These are phyloP conservation scores for Alentia gelatinosa DNA, from an alignment of 2,888 invertebrate species.

Conservation along the genomic window DNA sequence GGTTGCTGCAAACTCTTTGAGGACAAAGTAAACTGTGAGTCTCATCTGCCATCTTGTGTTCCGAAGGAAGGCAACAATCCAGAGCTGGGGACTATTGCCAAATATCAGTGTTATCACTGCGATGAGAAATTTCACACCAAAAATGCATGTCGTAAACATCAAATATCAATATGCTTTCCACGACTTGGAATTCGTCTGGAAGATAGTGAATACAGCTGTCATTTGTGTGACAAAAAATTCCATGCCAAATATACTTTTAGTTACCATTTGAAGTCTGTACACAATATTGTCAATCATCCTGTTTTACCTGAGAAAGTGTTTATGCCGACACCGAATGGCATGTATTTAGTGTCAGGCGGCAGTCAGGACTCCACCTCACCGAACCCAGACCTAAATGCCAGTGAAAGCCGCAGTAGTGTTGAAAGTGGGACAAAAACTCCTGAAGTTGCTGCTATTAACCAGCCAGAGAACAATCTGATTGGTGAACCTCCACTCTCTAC, in stretches of 20 bases:
- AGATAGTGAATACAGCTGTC: slow-evolving; percentile 54
- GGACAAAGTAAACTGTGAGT: slow-evolving; percentile 35
- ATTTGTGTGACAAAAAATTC: slow-evolving; percentile 46
- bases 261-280: slow-evolving; percentile 40
- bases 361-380: slow-evolving; percentile 14
- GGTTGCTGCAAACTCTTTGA: slow-evolving; percentile 46
- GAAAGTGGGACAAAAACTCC: slow-evolving; percentile 31
- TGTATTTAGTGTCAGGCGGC: neutral
- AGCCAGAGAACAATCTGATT: slow-evolving; percentile 14
- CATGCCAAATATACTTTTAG: slow-evolving; percentile 44
- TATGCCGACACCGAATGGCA: slow-evolving; percentile 29
- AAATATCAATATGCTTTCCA: slow-evolving; percentile 61
- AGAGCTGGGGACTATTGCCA: slow-evolving; percentile 20
- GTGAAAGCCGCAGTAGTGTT: slow-evolving; percentile 39
- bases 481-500: slow-evolving; percentile 7
- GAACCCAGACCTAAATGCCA: slow-evolving; percentile 34
- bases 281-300: slow-evolving; percentile 29
- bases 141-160: slow-evolving; percentile 62
- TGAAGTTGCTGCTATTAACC: neutral
- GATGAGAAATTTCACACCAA: slow-evolving; percentile 62
- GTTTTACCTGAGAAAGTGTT: slow-evolving; percentile 23
- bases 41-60: slow-evolving; percentile 9
- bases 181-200: slow-evolving; percentile 61
- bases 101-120: slow-evolving; percentile 63
- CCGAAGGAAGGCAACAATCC: slow-evolving; percentile 34